Base-by-base conservation (phyloP, 2,888 invertebrate species). In the Osedax frankpressi region DNA sequence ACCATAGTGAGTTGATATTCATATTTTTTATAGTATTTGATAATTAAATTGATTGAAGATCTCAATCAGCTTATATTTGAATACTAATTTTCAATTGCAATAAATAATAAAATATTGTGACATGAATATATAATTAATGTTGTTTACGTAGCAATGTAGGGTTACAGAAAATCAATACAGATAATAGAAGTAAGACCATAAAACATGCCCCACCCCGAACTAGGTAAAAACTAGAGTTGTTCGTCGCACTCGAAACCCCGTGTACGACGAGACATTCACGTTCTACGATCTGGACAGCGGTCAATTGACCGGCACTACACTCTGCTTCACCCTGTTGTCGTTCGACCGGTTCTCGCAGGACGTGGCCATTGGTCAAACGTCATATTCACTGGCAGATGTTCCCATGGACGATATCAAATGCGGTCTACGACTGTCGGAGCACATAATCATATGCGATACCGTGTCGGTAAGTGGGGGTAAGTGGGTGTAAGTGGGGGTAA, bases 231-330 rank as follows among this genome's bases (percentile, higher is more conserved):
- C 95, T 75, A 88, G 96, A 74, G 96, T 98, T 6, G 89, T 97
- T 60, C 89, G 96, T 78, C 95, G 96, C 84, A 96, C 97, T 68
- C 88, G 92, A 73, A 93, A 93, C 86, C 98, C 98, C 0, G 91
- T 93, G 1, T 98, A 96, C 85, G 96, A 98, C 81, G 98, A 98
- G 86, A 96, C 96, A 85, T 98, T 98, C 84, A 97, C 96, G 0
- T 97, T 98, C 88, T 98, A 95, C 83, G 96, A 96, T 73, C 79
- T 84, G 71, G 79, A 79, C 68, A 75, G 76, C 78, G 90, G 90
- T 82, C 94, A 95, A 85, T 87, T 95, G 75, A 88, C 91, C 82
- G 90, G 89, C 81, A 93, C 93, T 85, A 94, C 94, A 92, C 82
- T 96, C 92, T 84, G 84, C 78, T 84, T 84, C 76, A 82, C 83